A percentile compares a stretch with the other conserved stretches of the same genome.
These are phyloP conservation scores for Achlya flavicornis DNA, from an alignment of 2,888 invertebrate genomes.

Conservation along the genomic window DNA sequence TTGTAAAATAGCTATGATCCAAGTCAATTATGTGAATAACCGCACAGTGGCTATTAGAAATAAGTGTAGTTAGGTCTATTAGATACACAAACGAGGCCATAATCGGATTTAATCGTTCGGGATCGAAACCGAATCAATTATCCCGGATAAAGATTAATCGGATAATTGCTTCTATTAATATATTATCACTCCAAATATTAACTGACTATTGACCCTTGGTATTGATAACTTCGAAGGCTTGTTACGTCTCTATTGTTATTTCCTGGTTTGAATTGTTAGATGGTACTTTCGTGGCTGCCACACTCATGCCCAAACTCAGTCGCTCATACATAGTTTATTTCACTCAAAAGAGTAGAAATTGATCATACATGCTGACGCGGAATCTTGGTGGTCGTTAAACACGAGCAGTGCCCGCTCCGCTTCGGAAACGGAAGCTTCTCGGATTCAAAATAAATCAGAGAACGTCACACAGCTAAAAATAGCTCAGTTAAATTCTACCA, in stretches of 20 bases:
- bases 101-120: not conserved
- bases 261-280: not conserved
- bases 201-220: not conserved
- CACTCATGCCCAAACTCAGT: too few relatives aligned
- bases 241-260: not conserved
- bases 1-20: not conserved
- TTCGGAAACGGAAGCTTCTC: too few relatives aligned
- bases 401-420: too few relatives aligned
- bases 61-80: not conserved
- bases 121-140: not conserved
- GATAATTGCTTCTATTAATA: slow-evolving; percentile 2
- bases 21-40: not conserved
- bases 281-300: too few relatives aligned
- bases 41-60: not conserved
- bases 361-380: too few relatives aligned
- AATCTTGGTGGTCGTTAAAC: not conserved
- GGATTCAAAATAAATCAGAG: not conserved
- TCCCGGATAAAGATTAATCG: not conserved
- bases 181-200: slow-evolving; percentile 12
- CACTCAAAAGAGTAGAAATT: too few relatives aligned
- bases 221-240: not conserved
- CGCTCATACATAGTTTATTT: too few relatives aligned
- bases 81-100: not conserved
- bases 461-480: not conserved
- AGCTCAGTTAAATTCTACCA: not conserved